Base-by-base conservation (phyloP, 1,140 invertebrate genomes). In the Eumaeus atala region DNA sequence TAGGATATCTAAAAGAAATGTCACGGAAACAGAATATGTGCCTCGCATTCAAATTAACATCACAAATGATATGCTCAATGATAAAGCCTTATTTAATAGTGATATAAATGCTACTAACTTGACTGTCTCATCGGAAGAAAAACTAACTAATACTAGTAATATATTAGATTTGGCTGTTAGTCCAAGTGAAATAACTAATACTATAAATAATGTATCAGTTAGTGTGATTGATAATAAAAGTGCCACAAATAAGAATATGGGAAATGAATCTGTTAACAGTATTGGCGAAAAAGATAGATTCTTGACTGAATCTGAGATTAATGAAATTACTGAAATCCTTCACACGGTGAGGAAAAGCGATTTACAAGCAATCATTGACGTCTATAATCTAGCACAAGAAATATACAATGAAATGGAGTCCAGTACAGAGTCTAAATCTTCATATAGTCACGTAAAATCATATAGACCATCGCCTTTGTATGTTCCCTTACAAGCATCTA, bases 311-410 rank as follows among this genome's bases (percentile, higher is more conserved):
- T 47, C 58, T 10, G 83, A 86, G 68, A 79, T 84, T 21, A 75
- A 77, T 59, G 56, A 62, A 1, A 75, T 87, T 42, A 66, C 79
- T 37, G 67, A 78, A 42, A 58, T 84, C 40, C 60, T 87, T 11
- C 77, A 79, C 21, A 70, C 68, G 9, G 66, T 87, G 0, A 87
- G 81, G 36, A 84, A 79, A 60, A 84, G 83, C 53, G 83, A 87
- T 56, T 60, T 87, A 34, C 77, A 87, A 66, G 75, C 79, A 10
- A 75, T 87, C n/a, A 59, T 84, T 35, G 83, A 87, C 49, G 74
- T 87, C 51, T 87, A 87, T 48, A 80, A 77, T 58, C 58, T 84
- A 63, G 81, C 83, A 9, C 71, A 84, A 64, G 79, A 86, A 44
- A 77, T 86, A 53, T 83, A 81, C 54, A 75, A 74, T 42, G 79